Evolutionary conservation across 2,888 invertebrate species (phyloP), one percentile per base, ranked within the genome.

Genomic region (Linnaemya vulpina): DNA sequence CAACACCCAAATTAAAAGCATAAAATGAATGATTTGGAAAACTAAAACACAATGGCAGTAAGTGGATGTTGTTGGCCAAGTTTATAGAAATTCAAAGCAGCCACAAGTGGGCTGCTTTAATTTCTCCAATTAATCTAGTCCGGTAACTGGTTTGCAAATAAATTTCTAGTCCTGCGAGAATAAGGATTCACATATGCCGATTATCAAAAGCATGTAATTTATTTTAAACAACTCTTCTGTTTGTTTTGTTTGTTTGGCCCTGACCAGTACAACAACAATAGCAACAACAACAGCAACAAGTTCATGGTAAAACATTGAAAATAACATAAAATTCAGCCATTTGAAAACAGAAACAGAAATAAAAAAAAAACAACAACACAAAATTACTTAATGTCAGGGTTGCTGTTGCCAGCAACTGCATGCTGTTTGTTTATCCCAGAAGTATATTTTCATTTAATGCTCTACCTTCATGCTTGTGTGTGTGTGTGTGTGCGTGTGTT

Each of bases 371-470:
- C 30, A 3, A 53, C 15, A 9, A 53, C 20, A 38, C 1, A 51
- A 51, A 51, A 51, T 11, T 49, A 7, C 40, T 8, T 30, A 10
- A 62, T 62, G 10, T 62, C 49, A 38, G 62, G 49, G 49, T 22
- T 62, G 51, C 5, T 73, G n/a, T 17, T 17, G 46, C 35, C 10
- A 70, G 9, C 49, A 46, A 15, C 20, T 74, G 51, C 20, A n/a
- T 49, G 13, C 17, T 17, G 8, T 49, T 1, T 60, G 15, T 49
- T 77, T 17, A 40, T 51, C 68, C 68, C 60, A 49, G 22, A 22
- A 49, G 77, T 49, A 68, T 22, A 68, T 38, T 77, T 60, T 60
- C 35, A 67, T 68, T 68, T 58, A 9, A 38, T 68, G 46, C 30
- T 60, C 49, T 62, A n/a, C 17, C 17, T 60, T 53, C 43, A n/a